phyloP scores from a whole-genome alignment of 2,888 invertebrate species.

The Therioaphis trifolii region DNA sequence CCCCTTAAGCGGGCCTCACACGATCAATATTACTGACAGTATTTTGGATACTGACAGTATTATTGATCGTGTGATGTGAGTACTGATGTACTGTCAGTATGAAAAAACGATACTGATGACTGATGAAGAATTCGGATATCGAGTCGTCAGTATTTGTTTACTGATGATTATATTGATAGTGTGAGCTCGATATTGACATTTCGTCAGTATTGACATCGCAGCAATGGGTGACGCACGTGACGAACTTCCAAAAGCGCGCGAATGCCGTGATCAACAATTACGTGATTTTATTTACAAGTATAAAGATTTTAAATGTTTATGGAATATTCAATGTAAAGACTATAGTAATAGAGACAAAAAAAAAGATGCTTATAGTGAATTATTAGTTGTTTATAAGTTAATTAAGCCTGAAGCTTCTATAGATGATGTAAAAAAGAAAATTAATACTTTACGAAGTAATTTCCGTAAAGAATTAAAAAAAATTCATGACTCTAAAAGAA shows the following conservation, averaged over 20 bases:
- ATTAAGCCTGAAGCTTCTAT: not conserved
- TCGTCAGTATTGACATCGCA: not conserved
- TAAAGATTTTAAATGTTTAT: slow-evolving; percentile 4
- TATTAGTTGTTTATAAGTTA: not conserved
- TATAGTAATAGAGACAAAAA: slow-evolving; percentile 8
- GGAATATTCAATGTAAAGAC: slow-evolving; percentile 9
- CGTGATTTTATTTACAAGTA: slow-evolving; percentile 2
- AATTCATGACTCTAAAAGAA: slow-evolving; percentile 29
- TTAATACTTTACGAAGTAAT: not conserved
- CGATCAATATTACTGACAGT: slow-evolving; percentile 54
- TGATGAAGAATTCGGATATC: slow-evolving; percentile 4
- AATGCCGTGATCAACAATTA: not conserved
- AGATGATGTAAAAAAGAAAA: slow-evolving; percentile 20
- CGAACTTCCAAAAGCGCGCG: not conserved
- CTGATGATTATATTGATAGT: not conserved
- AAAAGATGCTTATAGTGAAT: not conserved
- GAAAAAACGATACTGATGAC: slow-evolving; percentile 12
- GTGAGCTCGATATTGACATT: not conserved
- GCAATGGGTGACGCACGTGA: not conserved
- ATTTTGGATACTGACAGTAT: slow-evolving; percentile 35
- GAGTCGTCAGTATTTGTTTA: slow-evolving; percentile 11
- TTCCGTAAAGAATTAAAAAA: slow-evolving; percentile 23
- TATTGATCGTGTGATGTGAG: slow-evolving; percentile 43
- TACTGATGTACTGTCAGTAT: slow-evolving; percentile 50
- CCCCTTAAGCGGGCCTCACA: slow-evolving; percentile 50